Conservation (phyloP, 2,113 vertebrate species). For the Tichodroma muraria region DNA sequence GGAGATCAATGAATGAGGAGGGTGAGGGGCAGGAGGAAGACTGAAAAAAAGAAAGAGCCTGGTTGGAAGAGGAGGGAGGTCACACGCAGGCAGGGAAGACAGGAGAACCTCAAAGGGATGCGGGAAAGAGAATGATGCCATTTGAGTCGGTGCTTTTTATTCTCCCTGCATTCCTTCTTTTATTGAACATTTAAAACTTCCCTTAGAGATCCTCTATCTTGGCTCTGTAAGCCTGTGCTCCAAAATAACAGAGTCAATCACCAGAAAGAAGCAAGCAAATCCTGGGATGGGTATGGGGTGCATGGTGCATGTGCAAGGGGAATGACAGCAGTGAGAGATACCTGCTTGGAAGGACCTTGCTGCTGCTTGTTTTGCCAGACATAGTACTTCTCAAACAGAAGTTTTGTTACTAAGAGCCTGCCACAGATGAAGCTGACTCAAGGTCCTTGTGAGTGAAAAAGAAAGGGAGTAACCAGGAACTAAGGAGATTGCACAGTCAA, state of each 20-base stretch:
- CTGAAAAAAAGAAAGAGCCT: neutral
- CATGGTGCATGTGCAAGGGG: fast-evolving
- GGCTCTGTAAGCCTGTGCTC: neutral
- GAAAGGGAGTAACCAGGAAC: neutral
- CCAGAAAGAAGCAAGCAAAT: neutral
- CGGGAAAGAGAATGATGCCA: slow-evolving; percentile 2
- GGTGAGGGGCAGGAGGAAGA: slow-evolving; percentile 31
- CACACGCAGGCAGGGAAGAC: neutral
- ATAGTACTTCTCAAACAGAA: neutral
- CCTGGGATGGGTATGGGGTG: neutral
- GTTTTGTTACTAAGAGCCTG: neutral
- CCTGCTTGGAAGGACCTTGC: neutral
- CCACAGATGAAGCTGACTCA: neutral
- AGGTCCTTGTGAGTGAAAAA: neutral
- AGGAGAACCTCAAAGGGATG: neutral
- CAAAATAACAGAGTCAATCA: neutral
- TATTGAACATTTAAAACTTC: slow-evolving; percentile 41
- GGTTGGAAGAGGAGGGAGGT: slow-evolving; percentile 2
- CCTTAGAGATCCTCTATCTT: slow-evolving; percentile 10
- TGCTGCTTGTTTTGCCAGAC: neutral
- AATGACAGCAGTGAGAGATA: neutral
- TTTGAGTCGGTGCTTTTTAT: neutral
- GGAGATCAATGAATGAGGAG: slow-evolving; percentile 42
- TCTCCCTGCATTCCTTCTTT: slow-evolving; percentile 35
- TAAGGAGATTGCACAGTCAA: neutral